Evolutionary conservation across 2,797 vertebrate species (phyloP), one percentile per base, ranked within the genome.

Genomic region (Myotis vivesi): DNA sequence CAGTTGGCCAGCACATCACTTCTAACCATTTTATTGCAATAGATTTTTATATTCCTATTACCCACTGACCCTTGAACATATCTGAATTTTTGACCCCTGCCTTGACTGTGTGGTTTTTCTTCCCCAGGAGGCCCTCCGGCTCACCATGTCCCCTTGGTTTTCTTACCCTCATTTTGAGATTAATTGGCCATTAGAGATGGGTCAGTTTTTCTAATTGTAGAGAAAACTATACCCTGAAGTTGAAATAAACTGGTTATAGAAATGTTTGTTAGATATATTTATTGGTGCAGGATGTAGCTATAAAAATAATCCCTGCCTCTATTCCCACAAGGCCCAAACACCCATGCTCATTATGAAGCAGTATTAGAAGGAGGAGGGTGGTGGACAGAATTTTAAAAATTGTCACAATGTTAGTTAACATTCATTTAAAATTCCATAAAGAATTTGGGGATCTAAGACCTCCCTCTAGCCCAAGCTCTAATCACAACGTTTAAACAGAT

Each of bases 211-310:
- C 75, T 53, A 79, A 83, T 66, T 75, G 15, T 23, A 89, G 66
- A 53, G 59, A 66, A 95, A 75, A 87, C 10, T 53, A 66, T 66
- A n/a, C 66, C 44, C 25, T 72, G 49, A 91, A 68, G 23, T 72
- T 77, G 25, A 91, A 94, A 92, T 84, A 81, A 95, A 86, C 22
- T 85, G 25, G 28, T 41, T 91, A 86, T 41, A 88, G 62, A 85
- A 85, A 76, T 73, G n/a, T 91, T 88, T 84, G 81, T 87, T 94
- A 68, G 73, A 53, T 64, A 49, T 36, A 87, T 68, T 92, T 86
- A 93, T 77, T 77, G 36, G 69, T 66, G 5, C 59, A 72, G 51
- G 59, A 46, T 80, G 36, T 66, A 38, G 3, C 86, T 87, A 38
- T 94, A 90, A 94, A 94, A 88, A 76, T 94, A 87, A 71, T 75